Evolutionary conservation across 2,113 vertebrate genomes (phyloP), one percentile per base, ranked within the genome.

Genomic region (Lamprologus speciosus): DNA sequence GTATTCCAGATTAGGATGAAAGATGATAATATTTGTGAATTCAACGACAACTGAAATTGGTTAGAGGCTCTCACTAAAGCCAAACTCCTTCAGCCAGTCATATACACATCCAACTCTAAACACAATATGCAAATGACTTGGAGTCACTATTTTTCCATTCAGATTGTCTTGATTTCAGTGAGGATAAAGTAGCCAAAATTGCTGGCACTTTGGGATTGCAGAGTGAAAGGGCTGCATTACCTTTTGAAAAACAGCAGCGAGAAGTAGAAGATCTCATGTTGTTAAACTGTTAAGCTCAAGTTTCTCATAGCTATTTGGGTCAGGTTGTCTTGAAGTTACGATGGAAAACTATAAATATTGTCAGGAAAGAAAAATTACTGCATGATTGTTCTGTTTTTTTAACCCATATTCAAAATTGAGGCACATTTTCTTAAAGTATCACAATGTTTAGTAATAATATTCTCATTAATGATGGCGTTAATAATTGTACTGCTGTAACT

Each of bases 1-100:
- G 87, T 60, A 19, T 60, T 60, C 28, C 31, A 87, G 83, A 73
- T 65, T 2, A n/a, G 42, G 40, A 73, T 87, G 31, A 85, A 78
- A 82, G 57, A 81, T 9, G 70, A 80, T 83, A 82, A 91, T 80
- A 82, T 96, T 95, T 95, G 95, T 95, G 78, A 96, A 96, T 96
- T 97, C 95, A 86, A 95, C 88, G 83, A 92, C 97, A 96, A 96
- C 96, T 97, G 95, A 89, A 82, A 55, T 81, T 84, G 35, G 79
- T 91, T 40, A 45, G 82, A 87, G 47, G 83, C 33, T 51, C 63
- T 80, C 23, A 37, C 23, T 63, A 55, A 87, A 90, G 82, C 51
- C 4, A 68, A 84, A 82, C 45, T 23, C 28, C 60, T 53, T 79
- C 80, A 82, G 68, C 37, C 33, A 21, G 85, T 80, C 84, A 87